A percentile compares a stretch with the other conserved stretches of the same genome.
Conservation (phyloP, 2,797 vertebrate genomes). For the Pseudochromis fuscus region DNA sequence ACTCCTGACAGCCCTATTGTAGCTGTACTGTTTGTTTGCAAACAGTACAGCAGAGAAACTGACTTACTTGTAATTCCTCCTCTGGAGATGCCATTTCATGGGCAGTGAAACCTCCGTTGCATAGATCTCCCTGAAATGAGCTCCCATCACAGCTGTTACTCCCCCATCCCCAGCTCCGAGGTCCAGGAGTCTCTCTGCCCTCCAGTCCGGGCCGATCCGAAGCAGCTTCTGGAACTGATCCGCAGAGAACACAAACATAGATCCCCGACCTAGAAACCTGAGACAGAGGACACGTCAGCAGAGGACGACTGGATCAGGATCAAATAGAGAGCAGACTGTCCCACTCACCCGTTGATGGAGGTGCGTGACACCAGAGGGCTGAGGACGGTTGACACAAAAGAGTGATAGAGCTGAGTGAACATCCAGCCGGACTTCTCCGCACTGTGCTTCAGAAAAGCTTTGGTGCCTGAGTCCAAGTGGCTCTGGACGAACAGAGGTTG, state of each 20-base stretch:
- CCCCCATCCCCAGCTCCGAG: conserved; percentile 97
- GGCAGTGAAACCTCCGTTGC: conserved; percentile 94
- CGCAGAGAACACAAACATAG: conserved; percentile 97
- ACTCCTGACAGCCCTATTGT: no score
- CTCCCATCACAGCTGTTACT: conserved; percentile 95
- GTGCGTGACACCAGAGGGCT: conserved; percentile 96
- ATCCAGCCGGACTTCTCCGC: conserved; percentile 97
- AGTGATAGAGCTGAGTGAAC: conserved; percentile 97
- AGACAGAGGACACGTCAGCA: conserved; percentile 13
- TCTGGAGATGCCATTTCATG: conserved; percentile 98
- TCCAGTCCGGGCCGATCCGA: conserved; percentile 91
- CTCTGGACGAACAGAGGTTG: conserved; percentile 92
- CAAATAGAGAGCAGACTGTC: not conserved
- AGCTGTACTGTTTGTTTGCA: no score
- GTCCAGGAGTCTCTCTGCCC: conserved; percentile 91
- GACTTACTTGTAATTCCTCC: conserved; percentile 93
- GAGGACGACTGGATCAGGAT: not conserved
- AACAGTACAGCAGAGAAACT: not conserved
- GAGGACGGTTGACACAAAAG: conserved; percentile 94
- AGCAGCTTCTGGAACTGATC: conserved; percentile 94
- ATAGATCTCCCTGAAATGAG: conserved; percentile 94
- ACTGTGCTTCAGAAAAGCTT: conserved; percentile 92
- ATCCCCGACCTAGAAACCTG: conserved; percentile 96
- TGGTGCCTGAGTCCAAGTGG: conserved; percentile 91
- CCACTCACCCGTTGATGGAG: conserved; percentile 96